phyloP scores from a whole-genome alignment of 1,140 invertebrate genomes.

The Drosophila elegans region DNA sequence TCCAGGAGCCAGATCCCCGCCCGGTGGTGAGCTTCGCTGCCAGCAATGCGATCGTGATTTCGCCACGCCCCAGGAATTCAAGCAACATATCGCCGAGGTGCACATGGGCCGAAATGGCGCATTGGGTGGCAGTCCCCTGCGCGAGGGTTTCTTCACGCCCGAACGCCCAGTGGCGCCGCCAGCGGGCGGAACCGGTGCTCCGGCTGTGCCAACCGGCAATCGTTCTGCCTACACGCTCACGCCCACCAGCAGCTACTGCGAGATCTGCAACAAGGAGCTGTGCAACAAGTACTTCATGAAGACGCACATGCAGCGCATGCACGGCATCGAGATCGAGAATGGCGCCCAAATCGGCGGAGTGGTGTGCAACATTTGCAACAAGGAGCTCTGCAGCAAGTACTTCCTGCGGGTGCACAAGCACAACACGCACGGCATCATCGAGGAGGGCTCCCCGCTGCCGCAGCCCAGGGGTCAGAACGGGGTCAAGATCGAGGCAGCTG shows the following conservation, averaged over 20 bases:
- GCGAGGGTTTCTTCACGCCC: conserved; percentile 82
- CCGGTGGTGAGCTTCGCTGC: conserved; percentile 83
- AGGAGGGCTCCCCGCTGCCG: conserved; percentile 87
- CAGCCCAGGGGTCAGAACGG: conserved; percentile 85
- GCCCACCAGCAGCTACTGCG: conserved; percentile 95
- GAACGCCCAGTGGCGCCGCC: conserved; percentile 59
- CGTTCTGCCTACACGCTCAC: conserved; percentile 85
- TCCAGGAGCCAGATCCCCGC: conserved; percentile 35
- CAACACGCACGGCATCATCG: conserved; percentile 97
- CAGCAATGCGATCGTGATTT: conserved; percentile 87
- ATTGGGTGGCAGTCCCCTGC: conserved; percentile 61
- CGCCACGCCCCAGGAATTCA: conserved; percentile 85
- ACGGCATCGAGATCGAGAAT: conserved; percentile 97
- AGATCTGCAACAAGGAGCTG: conserved; percentile 99
- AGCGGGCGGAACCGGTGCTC: conserved; percentile 7
- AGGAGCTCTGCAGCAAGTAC: conserved; percentile 98
- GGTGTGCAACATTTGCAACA: conserved; percentile 98
- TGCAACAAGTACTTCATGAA: conserved; percentile 99
- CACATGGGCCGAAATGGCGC: conserved; percentile 79
- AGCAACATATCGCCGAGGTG: conserved; percentile 87
- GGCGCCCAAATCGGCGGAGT: conserved; percentile 96
- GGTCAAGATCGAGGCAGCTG: conserved; percentile 85
- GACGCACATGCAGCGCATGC: conserved; percentile 99
- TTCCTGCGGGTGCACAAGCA: conserved; percentile 98
- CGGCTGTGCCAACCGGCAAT: conserved; percentile 43